Percentiles rank a stretch among this genome's conserved stretches.
Evolutionary conservation across 2,888 invertebrate species (phyloP).

Genomic region (Deroplatys truncata): DNA sequence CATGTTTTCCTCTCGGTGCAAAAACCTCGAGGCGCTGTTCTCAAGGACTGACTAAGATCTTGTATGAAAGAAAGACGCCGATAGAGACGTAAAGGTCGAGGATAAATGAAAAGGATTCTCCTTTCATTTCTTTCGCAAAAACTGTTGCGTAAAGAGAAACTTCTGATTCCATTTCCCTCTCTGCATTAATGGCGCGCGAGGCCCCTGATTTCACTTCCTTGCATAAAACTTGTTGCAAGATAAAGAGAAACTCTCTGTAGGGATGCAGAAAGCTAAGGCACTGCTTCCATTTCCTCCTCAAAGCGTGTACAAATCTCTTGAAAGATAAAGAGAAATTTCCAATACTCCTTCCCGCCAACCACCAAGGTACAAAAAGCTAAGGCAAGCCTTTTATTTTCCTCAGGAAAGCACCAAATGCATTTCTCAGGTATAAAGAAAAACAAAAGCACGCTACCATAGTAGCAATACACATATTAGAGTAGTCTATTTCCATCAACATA

Average conservation of each 20-base stretch:
- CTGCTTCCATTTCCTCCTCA: not conserved
- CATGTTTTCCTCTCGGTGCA: not conserved
- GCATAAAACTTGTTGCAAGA: not conserved
- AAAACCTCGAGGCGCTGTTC: not conserved
- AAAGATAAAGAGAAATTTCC: not conserved
- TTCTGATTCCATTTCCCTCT: not conserved
- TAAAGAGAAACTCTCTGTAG: not conserved
- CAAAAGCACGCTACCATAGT: too few relatives aligned
- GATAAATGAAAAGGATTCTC: not conserved
- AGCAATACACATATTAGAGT: too few relatives aligned
- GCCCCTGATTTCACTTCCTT: not conserved
- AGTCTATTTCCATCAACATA: too few relatives aligned
- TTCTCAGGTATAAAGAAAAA: not conserved
- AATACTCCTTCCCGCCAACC: not conserved
- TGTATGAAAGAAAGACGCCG: not conserved
- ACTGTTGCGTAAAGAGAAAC: not conserved
- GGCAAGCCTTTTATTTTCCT: not conserved
- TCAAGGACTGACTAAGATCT: not conserved
- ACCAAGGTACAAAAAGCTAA: not conserved
- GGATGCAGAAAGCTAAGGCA: not conserved
- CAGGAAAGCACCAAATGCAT: not conserved
- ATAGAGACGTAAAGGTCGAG: not conserved
- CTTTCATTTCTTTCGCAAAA: not conserved
- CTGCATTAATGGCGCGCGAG: not conserved
- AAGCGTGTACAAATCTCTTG: not conserved